A percentile compares a stretch with the other conserved stretches of the same genome.
phyloP scores from a whole-genome alignment of 2,113 vertebrate genomes.

The Phoxinus phoxinus region DNA sequence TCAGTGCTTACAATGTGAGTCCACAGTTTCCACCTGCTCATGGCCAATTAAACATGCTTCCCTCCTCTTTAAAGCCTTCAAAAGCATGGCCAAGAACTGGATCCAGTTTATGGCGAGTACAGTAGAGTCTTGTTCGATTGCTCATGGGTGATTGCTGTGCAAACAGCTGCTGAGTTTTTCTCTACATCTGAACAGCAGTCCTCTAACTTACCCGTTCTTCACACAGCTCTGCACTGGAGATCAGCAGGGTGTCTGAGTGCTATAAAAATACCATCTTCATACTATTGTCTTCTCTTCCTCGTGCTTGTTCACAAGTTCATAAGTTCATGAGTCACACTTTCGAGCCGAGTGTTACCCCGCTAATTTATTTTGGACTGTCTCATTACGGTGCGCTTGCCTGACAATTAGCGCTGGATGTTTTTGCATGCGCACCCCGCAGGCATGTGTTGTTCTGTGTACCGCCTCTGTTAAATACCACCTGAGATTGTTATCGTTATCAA shows the following conservation, averaged over 20 bases:
- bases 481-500: constrained; percentile 19
- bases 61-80: background rate
- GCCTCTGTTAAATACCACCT: background rate
- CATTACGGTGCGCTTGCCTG: constrained; percentile 1
- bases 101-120: constrained; percentile 3
- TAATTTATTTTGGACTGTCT: constrained; percentile 32
- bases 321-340: constrained; percentile 23
- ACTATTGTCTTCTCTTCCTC: constrained; percentile 2
- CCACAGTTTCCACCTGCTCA: background rate
- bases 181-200: constrained; percentile 20
- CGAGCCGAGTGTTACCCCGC: background rate
- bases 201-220: constrained; percentile 19
- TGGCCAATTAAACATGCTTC: background rate
- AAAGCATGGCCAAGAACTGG: background rate
- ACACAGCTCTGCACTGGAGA: constrained; percentile 9
- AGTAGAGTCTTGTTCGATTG: constrained; percentile 5
- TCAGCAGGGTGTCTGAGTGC: constrained; percentile 24
- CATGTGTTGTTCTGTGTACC: constrained; percentile 3
- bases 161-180: constrained; percentile 19
- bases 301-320: constrained; percentile 10
- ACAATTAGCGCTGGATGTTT: constrained; percentile 33
- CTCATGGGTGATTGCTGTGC: background rate
- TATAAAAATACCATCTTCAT: background rate
- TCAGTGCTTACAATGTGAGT: background rate
- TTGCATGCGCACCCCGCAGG: background rate